These are phyloP conservation scores for Mesorhabditis belari DNA, from an alignment of 2,888 invertebrate species.

Conservation along the genomic window DNA sequence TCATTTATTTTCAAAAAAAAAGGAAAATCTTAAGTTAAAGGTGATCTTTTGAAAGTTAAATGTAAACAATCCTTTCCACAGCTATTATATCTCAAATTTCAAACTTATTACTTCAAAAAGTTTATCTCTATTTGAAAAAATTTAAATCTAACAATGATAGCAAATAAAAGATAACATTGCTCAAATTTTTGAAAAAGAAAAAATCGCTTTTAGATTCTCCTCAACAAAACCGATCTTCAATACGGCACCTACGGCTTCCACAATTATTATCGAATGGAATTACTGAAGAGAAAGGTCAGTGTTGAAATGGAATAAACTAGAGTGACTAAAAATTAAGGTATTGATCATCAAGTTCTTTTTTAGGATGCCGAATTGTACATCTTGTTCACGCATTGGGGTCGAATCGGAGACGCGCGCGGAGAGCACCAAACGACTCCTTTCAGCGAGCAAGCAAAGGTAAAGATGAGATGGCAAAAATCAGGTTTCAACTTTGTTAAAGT, in stretches of 20 bases:
- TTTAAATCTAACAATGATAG: neutral
- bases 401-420: slow-evolving; percentile 55
- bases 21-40: too few relatives aligned
- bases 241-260: slow-evolving; percentile 57
- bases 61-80: too few relatives aligned
- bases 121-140: too few relatives aligned
- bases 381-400: slow-evolving; percentile 60
- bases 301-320: too few relatives aligned
- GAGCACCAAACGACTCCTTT: slow-evolving; percentile 33
- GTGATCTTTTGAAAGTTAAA: too few relatives aligned
- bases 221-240: slow-evolving; percentile 58
- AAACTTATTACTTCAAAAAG: too few relatives aligned
- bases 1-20: too few relatives aligned
- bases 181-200: neutral
- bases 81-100: too few relatives aligned
- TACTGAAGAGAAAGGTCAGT: slow-evolving; percentile 56
- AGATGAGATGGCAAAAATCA: too few relatives aligned
- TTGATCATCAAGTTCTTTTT: neutral
- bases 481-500: too few relatives aligned
- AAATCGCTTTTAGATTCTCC: slow-evolving; percentile 42
- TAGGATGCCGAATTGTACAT: slow-evolving; percentile 57
- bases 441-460: slow-evolving; percentile 6
- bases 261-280: slow-evolving; percentile 61
- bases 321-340: neutral
- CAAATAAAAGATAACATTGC: neutral